These are phyloP conservation scores for Diplodus sargus DNA, from an alignment of 2,797 vertebrate species.

Conservation along the genomic window DNA sequence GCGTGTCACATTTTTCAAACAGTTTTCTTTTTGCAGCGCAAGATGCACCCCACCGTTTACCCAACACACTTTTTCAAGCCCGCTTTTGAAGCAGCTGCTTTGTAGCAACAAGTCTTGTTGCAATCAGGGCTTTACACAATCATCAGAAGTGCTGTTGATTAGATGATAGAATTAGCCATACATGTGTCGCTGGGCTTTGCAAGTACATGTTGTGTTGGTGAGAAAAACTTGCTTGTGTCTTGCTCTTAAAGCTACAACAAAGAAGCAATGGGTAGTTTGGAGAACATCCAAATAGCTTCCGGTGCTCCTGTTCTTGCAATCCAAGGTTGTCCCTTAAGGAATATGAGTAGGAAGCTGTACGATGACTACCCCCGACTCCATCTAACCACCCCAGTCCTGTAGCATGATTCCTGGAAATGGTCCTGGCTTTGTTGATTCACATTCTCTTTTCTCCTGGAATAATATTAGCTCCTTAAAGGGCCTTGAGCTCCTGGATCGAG, in stretches of 20 bases:
- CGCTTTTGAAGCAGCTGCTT: no score
- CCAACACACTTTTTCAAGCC: no score
- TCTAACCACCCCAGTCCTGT: slow-evolving; percentile 19
- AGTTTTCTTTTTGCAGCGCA: no score
- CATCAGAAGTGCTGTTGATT: no score
- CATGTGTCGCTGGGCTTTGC: no score
- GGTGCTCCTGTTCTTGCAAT: slow-evolving; percentile 63
- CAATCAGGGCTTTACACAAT: no score
- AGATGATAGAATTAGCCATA: no score
- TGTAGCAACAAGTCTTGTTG: no score
- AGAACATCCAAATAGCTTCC: slow-evolving; percentile 78
- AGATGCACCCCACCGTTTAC: no score
- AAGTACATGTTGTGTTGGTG: not conserved
- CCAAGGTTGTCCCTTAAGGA: slow-evolving; percentile 69
- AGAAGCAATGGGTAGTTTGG: slow-evolving; percentile 64
- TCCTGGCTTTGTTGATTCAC: slow-evolving; percentile 71
- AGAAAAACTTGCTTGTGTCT: slow-evolving; percentile 4
- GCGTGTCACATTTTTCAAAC: no score
- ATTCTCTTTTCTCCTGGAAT: slow-evolving; percentile 79
- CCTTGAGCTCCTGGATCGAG: slow-evolving; percentile 50
- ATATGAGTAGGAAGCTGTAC: slow-evolving; percentile 42
- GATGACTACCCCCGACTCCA: slow-evolving; percentile 28
- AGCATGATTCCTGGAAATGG: slow-evolving; percentile 69
- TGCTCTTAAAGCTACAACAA: slow-evolving; percentile 44
- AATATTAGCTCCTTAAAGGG: slow-evolving; percentile 63